phyloP scores from a whole-genome alignment of 2,113 vertebrate species.

The Diadophis punctatus region DNA sequence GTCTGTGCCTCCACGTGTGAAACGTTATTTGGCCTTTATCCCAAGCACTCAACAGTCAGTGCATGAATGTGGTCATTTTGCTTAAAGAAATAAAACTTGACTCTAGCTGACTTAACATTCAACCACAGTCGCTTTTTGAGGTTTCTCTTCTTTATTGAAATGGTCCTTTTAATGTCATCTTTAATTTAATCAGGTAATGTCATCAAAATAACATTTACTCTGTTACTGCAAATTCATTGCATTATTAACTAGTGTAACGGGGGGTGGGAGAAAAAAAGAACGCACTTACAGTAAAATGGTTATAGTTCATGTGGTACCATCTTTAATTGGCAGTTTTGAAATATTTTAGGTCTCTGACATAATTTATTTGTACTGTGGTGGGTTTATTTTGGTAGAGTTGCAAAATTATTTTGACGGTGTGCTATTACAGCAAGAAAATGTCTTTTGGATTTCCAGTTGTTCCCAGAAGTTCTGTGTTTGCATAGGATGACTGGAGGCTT shows the following conservation, averaged over 20 bases:
- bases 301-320: slow-evolving; percentile 72
- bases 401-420: slow-evolving; percentile 16
- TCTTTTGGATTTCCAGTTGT: background rate
- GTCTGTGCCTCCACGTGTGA: background rate
- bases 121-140: slow-evolving; percentile 55
- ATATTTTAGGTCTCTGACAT: slow-evolving; percentile 74
- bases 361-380: slow-evolving; percentile 55
- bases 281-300: slow-evolving; percentile 71
- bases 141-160: slow-evolving; percentile 64
- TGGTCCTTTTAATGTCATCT: slow-evolving; percentile 71
- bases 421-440: background rate
- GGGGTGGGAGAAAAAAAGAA: slow-evolving; percentile 59
- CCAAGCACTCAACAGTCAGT: slow-evolving; percentile 41
- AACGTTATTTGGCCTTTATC: slow-evolving; percentile 42
- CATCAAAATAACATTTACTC: slow-evolving; percentile 75
- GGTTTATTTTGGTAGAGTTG: slow-evolving; percentile 3
- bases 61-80: slow-evolving; percentile 32
- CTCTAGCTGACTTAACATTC: slow-evolving; percentile 48
- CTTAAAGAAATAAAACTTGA: slow-evolving; percentile 27
- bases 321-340: slow-evolving; percentile 78
- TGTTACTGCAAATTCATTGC: slow-evolving; percentile 77
- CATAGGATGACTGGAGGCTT: background rate
- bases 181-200: slow-evolving; percentile 75
- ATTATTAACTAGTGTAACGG: slow-evolving; percentile 75
- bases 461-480: background rate